These are phyloP conservation scores for Cerceris ruficornis DNA, from an alignment of 2,888 invertebrate genomes.

Conservation along the genomic window DNA sequence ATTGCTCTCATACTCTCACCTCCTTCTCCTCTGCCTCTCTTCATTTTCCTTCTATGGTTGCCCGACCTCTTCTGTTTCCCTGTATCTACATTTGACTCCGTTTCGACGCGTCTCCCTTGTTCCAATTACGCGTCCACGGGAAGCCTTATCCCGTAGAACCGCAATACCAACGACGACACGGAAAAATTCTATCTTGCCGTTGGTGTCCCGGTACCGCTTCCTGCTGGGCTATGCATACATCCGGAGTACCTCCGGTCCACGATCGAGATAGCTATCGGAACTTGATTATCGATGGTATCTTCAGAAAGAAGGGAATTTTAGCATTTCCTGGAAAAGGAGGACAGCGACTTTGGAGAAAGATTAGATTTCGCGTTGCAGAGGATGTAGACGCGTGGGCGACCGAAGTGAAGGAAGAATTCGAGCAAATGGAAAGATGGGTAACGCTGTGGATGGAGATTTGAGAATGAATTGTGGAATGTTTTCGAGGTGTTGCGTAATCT, in stretches of 20 bases:
- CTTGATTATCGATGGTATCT: constrained; percentile 23
- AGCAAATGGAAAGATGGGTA: no score
- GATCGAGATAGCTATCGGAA: constrained; percentile 22
- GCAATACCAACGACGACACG: neutral
- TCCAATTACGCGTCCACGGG: constrained; percentile 39
- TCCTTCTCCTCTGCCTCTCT: neutral
- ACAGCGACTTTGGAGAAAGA: neutral
- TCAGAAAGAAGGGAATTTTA: neutral
- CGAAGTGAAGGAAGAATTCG: no score
- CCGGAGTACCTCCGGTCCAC: constrained; percentile 1
- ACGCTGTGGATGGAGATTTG: no score
- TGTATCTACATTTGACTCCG: constrained; percentile 14
- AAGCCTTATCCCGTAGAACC: constrained; percentile 27
- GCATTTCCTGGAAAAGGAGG: no score
- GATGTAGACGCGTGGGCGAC: no score
- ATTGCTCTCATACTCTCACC: neutral
- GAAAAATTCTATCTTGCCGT: constrained; percentile 36
- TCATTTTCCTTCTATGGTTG: neutral
- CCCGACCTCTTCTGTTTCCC: constrained; percentile 14
- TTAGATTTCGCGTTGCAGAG: neutral
- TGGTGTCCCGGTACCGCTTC: neutral
- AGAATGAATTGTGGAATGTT: no score
- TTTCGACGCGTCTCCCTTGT: constrained; percentile 29
- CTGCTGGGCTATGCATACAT: constrained; percentile 4
- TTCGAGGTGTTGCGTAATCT: no score